Conservation (phyloP, 2,113 vertebrate genomes). For the Cyprinodon brontotheroides region DNA sequence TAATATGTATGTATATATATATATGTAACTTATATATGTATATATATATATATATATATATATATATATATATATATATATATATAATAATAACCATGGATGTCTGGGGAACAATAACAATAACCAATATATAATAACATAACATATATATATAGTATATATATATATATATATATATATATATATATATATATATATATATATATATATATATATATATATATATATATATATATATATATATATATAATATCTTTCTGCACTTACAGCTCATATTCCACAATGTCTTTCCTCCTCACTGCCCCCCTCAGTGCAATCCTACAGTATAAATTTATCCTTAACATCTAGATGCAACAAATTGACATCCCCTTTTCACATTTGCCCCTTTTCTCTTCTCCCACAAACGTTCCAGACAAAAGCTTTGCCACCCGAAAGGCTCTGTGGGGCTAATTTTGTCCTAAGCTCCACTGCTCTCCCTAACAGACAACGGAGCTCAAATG, state of each 20-base stretch:
- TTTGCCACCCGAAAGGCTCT: constrained; percentile 39
- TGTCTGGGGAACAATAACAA: too few relatives aligned
- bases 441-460: constrained; percentile 61
- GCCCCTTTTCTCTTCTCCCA: constrained; percentile 29
- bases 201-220: too few relatives aligned
- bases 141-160: too few relatives aligned
- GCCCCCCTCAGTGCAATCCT: constrained; percentile 9
- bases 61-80: too few relatives aligned
- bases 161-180: too few relatives aligned
- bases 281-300: constrained; percentile 28
- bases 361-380: not conserved
- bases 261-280: constrained; percentile 10
- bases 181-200: too few relatives aligned
- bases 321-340: constrained; percentile 35
- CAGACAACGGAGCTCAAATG: constrained; percentile 48
- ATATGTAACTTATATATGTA: too few relatives aligned
- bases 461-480: constrained; percentile 59
- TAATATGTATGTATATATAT: too few relatives aligned
- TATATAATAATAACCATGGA: too few relatives aligned
- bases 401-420: constrained; percentile 25
- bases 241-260: not conserved
- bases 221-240: too few relatives aligned
- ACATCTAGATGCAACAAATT: constrained; percentile 3
- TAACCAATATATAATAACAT: too few relatives aligned
- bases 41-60: too few relatives aligned